phyloP scores from a whole-genome alignment of 2,797 vertebrate species.

The Varecia variegata region DNA sequence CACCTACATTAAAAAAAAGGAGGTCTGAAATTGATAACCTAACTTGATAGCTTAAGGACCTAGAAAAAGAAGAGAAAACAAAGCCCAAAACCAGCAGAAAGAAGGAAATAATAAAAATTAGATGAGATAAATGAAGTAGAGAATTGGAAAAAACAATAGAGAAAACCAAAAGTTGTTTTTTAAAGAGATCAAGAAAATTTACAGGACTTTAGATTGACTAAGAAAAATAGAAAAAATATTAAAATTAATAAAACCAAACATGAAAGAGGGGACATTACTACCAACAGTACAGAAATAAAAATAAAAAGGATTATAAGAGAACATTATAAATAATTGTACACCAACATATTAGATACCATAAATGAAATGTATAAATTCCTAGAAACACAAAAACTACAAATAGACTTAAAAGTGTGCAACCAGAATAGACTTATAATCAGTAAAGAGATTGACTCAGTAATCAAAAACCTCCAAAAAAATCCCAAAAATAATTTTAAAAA shows the following conservation, averaged over 20 bases:
- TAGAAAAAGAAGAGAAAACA: neutral
- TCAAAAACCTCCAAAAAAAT: neutral
- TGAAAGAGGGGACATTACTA: neutral
- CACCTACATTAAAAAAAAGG: neutral
- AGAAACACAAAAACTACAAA: neutral
- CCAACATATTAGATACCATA: neutral
- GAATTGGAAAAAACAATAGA: neutral
- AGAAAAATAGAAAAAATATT: neutral
- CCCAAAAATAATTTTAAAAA: neutral
- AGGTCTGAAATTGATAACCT: neutral
- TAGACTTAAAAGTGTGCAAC: neutral
- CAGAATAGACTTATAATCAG: neutral
- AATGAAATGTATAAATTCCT: neutral
- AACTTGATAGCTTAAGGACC: neutral
- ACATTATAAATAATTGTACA: neutral
- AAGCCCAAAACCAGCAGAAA: neutral
- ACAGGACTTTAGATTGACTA: neutral
- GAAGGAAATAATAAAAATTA: neutral
- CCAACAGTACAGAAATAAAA: neutral
- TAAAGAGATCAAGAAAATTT: neutral
- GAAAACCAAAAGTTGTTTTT: neutral
- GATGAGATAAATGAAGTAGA: neutral
- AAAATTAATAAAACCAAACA: neutral
- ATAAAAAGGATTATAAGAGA: neutral
- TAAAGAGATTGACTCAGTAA: neutral